Evolutionary conservation across 1,140 invertebrate genomes (phyloP), one percentile per base, ranked within the genome.

Genomic region (Drosophila rufa): DNA sequence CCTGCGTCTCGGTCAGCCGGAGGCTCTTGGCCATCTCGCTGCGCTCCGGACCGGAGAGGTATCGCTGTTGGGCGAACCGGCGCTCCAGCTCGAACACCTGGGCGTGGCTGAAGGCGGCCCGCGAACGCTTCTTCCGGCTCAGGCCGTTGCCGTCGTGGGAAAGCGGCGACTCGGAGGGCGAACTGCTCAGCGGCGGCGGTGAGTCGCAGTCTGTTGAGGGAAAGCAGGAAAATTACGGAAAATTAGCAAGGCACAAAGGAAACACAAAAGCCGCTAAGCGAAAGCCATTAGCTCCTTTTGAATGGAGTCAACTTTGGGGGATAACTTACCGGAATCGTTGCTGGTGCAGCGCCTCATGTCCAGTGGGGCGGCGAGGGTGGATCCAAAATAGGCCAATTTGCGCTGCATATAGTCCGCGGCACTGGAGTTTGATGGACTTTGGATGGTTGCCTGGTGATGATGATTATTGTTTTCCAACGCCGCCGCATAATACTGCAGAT

Each of bases 41-140:
- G 79, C 98, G 94, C 94, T 99, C 98, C 0, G 98, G 98, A 0
- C 98, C 98, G 5, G 98, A 99, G 1, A 99, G 94, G 93, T 99
- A 99, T 62, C 98, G 95, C 92, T 99, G 98, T 81, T 98, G 97
- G 65, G 97, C 97, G 93, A 99, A 99, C 75, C 98, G 94, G 71
- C 97, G 94, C 92, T 99, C 98, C 50, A 99, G 93, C 92, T 99
- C 98, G 93, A 98, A 98, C 3, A 97, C 98, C 94, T 98, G 96
- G 30, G 97, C 97, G 93, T 99, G 98, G 40, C 98, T 98, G 91
- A 99, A 99, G 1, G 98, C 98, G 0, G 98, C 98, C 75, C 98
- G 94, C 25, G 98, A 98, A 40, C 98, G 94, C 92, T 99, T 99
- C 94, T 99, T 99, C 50, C 98, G 91, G 46, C 76, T 91, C 8